Evolutionary conservation across 2,888 invertebrate genomes (phyloP).

Genomic region (Tricholauxania praeusta): DNA sequence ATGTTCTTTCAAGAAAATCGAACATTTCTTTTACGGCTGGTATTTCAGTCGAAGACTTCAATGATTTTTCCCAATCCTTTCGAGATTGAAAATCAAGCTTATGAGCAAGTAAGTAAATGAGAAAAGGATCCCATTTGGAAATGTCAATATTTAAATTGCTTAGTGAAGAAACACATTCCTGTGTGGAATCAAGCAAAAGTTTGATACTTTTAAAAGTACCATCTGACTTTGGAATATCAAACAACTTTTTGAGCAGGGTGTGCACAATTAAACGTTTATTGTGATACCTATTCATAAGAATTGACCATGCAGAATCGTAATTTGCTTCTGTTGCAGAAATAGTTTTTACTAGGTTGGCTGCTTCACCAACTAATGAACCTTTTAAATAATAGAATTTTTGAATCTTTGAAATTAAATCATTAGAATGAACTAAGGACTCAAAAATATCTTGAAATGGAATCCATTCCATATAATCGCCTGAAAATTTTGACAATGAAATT

Average conservation of each 20-base stretch:
- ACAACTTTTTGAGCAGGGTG: slow-evolving; percentile 18
- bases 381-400: slow-evolving; percentile 30
- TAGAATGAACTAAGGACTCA: neutral
- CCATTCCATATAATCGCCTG: too few species aligned
- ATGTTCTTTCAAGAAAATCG: neutral
- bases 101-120: neutral
- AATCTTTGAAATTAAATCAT: slow-evolving; percentile 4
- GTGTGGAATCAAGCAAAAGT: slow-evolving; percentile 21
- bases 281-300: neutral
- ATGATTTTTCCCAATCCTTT: too few species aligned
- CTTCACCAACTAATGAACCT: slow-evolving; percentile 23
- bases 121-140: neutral
- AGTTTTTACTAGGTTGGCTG: slow-evolving; percentile 26
- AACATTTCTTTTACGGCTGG: too few species aligned
- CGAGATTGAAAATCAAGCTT: neutral
- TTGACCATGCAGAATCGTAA: slow-evolving; percentile 28
- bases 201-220: neutral
- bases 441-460: slow-evolving; percentile 23
- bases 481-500: too few species aligned
- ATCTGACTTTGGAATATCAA: neutral
- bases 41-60: too few species aligned
- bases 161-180: slow-evolving; percentile 32
- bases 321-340: slow-evolving; percentile 33
- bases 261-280: slow-evolving; percentile 16
- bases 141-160: slow-evolving; percentile 26